Evolutionary conservation across 64 coral and sea anemone genomes (phyloP).

Genomic region (Montipora foliosa): DNA sequence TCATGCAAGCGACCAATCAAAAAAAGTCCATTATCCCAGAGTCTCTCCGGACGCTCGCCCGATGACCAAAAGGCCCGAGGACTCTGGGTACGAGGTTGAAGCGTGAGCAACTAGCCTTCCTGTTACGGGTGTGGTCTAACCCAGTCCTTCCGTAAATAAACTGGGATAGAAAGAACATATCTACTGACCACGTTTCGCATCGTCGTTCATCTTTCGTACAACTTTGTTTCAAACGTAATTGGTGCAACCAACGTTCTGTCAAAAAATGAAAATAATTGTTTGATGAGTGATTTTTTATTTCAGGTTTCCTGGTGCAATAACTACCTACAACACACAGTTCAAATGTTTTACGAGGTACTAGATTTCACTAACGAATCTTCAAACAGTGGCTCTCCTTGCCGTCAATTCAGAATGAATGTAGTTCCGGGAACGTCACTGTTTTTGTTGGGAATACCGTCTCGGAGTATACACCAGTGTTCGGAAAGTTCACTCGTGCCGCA

Average conservation of each 20-base stretch:
- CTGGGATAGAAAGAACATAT: no score
- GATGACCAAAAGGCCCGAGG: no score
- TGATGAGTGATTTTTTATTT: neutral
- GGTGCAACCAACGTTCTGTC: neutral
- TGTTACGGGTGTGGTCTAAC: no score
- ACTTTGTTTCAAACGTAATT: no score
- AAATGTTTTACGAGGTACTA: conserved; percentile 13
- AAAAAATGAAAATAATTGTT: neutral
- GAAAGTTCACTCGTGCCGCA: neutral
- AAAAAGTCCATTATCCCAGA: no score
- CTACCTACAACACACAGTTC: conserved; percentile 1
- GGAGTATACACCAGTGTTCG: neutral
- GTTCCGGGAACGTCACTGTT: conserved; percentile 24
- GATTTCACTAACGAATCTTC: neutral
- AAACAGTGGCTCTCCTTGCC: conserved; percentile 17
- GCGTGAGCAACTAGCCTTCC: no score
- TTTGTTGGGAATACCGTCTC: neutral
- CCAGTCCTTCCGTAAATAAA: no score
- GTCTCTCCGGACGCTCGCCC: no score
- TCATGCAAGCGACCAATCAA: no score
- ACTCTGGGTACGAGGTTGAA: no score
- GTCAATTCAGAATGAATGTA: neutral
- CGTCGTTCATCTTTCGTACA: no score
- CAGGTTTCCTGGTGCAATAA: conserved; percentile 45
- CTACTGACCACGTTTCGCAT: no score